Base-by-base conservation (phyloP, 2,888 invertebrate species). In the Omphaloscelis lunosa region DNA sequence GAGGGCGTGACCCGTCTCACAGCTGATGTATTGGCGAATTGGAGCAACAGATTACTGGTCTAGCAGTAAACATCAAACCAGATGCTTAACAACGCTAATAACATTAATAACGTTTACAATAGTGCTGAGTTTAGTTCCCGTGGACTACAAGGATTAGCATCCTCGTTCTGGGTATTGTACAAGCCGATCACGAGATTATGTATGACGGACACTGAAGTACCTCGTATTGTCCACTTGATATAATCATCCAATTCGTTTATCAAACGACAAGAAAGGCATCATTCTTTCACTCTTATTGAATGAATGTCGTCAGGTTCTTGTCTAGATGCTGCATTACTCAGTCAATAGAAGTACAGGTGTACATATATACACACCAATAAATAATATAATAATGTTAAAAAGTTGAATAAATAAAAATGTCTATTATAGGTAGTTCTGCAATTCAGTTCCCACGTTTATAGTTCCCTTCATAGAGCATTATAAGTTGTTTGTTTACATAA, bases 1-100 rank as follows among this genome's bases (percentile, higher is more conserved):
- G 89, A 92, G 93, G 94, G 93, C 95, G 92, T 92, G 93, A 93
- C 92, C 93, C 87, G 89, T 67, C 88, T 66, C 72, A 80, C 89
- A 95, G 94, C 94, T 95, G 95, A 93, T 92, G 87, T 83, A 84
- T 88, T 88, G 87, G 91, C 90, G 79, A 93, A 93, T 90, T 90
- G 87, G 90, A 90, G 82, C 91, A 90, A 82, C 78, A 84, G 80
- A 89, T 82, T 78, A 80, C 80, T 79, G 65, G 48, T 80, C 73
- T 73, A 83, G 72, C 63, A 76, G 83, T 85, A 87, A 83, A 79
- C 82, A 80, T 61, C 62, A 29, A 71, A 77, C 69, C 73, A 74
- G 71, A 39, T 65, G 53, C 69, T 74, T 72, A 53, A 51, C 17
- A 56, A n/a, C 56, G 9, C 27, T 53, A 53, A 67, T 70, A 75